Conservation (phyloP, 2,113 vertebrate species). For the Silurus meridionalis region DNA sequence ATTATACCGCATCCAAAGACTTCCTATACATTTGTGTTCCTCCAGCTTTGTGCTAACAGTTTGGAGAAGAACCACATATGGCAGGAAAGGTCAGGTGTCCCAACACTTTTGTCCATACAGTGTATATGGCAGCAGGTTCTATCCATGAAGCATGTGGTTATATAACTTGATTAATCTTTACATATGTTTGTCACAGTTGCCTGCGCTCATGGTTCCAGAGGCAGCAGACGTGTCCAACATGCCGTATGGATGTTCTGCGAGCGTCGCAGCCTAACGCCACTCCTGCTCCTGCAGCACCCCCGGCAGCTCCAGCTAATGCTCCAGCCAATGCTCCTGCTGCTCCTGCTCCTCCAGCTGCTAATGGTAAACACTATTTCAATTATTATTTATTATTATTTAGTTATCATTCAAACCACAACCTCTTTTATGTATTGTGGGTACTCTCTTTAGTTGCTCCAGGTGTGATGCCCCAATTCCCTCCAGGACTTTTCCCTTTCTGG, state of each 20-base stretch:
- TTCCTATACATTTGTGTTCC: too few species aligned
- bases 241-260: conserved; percentile 91
- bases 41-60: too few species aligned
- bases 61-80: too few species aligned
- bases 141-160: not conserved
- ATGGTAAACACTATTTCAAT: conserved; percentile 70
- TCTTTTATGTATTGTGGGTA: not conserved
- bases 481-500: conserved; percentile 91
- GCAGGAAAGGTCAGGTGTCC: too few species aligned
- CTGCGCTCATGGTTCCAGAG: conserved; percentile 97
- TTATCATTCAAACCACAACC: not conserved
- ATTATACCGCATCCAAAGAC: too few species aligned
- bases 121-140: not conserved
- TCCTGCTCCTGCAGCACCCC: conserved; percentile 69
- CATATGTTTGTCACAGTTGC: conserved; percentile 73
- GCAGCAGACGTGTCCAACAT: conserved; percentile 95
- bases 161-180: not conserved
- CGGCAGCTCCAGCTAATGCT: conserved; percentile 60
- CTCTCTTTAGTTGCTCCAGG: conserved; percentile 79
- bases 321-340: conserved; percentile 67
- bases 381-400: too few species aligned
- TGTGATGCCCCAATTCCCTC: conserved; percentile 88
- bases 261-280: conserved; percentile 81
- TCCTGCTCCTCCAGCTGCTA: conserved; percentile 76
- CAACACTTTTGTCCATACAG: too few species aligned